Conservation (phyloP, 2,888 invertebrate genomes). For the Prostheceraeus crozeri region DNA sequence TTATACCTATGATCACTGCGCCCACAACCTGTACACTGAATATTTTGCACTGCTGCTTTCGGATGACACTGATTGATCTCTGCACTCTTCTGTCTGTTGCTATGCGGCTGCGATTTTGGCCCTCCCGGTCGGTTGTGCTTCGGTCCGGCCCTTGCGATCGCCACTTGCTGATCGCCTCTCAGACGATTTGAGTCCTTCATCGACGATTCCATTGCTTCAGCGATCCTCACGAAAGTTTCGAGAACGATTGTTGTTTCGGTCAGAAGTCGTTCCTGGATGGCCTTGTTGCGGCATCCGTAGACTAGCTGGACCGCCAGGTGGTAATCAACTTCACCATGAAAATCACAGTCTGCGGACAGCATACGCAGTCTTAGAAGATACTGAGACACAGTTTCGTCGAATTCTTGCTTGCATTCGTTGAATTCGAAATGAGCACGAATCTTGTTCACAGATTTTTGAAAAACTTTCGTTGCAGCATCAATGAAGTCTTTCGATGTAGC, state of each 20-base stretch:
- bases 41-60: no score
- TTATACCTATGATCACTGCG: no score
- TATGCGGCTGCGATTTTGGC: no score
- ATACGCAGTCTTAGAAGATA: not conserved
- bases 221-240: not conserved
- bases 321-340: not conserved
- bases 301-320: conserved; percentile 15
- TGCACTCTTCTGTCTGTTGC: no score
- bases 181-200: no score
- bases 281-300: conserved; percentile 1
- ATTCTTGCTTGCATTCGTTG: conserved; percentile 1
- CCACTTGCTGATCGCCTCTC: no score
- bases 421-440: conserved; percentile 21
- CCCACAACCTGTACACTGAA: no score
- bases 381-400: conserved; percentile 1
- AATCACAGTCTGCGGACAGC: conserved; percentile 13
- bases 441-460: not conserved
- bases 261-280: not conserved
- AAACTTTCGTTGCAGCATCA: not conserved
- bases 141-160: no score
- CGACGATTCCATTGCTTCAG: no score
- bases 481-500: not conserved
- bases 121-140: no score
- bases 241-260: conserved; percentile 12
- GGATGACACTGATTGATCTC: no score